phyloP scores from a whole-genome alignment of 2,113 vertebrate genomes.

The Gobiocypris rarus region DNA sequence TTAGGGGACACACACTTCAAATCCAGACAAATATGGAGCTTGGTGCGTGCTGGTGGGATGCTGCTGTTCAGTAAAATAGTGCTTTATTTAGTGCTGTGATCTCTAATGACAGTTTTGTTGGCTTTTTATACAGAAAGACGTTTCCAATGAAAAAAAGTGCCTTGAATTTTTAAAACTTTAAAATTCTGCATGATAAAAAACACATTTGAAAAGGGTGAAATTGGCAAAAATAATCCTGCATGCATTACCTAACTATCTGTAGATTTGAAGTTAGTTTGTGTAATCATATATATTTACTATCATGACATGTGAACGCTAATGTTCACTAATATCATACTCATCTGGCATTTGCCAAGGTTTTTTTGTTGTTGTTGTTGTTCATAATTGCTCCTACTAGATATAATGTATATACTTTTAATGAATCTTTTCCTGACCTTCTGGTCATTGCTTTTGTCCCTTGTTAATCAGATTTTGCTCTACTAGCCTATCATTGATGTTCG shows the following conservation, averaged over 20 bases:
- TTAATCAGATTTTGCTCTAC: background rate
- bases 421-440: background rate
- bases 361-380: background rate
- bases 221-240: conserved; percentile 10
- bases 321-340: conserved; percentile 9
- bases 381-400: conserved; percentile 2
- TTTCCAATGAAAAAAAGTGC: background rate
- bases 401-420: background rate
- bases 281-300: background rate
- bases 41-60: background rate
- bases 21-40: background rate
- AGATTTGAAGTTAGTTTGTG: background rate
- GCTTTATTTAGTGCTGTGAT: background rate
- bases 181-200: background rate
- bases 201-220: background rate
- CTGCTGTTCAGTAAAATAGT: background rate
- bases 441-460: conserved; percentile 18
- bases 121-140: background rate
- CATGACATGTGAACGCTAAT: background rate
- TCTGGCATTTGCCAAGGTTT: background rate
- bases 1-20: background rate
- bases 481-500: background rate
- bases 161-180: background rate
- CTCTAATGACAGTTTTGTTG: background rate
- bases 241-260: background rate